phyloP scores from a whole-genome alignment of 2,797 vertebrate species.

The Leucoraja ocellata region DNA sequence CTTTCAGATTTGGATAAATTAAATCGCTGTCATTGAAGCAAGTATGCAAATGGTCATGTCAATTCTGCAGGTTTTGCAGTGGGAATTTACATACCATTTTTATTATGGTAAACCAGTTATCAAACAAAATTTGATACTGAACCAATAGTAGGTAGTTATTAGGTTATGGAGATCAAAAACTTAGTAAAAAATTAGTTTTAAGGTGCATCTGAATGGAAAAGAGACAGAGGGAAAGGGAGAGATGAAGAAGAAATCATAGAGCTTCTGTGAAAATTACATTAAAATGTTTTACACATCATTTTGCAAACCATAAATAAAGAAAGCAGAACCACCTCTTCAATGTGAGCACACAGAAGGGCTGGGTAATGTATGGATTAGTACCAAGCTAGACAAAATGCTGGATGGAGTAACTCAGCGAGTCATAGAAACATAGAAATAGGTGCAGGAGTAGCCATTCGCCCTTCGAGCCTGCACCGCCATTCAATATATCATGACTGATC shows the following conservation, averaged over 20 bases:
- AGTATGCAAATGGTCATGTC: not conserved
- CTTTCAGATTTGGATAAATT: not conserved
- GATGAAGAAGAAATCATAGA: not conserved
- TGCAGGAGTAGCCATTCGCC: too few species aligned
- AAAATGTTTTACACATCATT: not conserved
- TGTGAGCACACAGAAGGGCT: too few species aligned
- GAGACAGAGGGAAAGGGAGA: not conserved
- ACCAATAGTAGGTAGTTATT: not conserved
- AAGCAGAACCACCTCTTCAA: not conserved
- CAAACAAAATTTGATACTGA: not conserved
- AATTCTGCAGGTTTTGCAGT: not conserved
- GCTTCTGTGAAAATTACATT: not conserved
- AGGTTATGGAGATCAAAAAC: not conserved
- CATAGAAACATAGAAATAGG: too few species aligned
- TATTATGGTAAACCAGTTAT: not conserved
- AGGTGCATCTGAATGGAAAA: not conserved
- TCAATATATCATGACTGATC: too few species aligned
- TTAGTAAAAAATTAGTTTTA: not conserved
- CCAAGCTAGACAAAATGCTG: too few species aligned
- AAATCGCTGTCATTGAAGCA: too few species aligned
- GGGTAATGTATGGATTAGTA: too few species aligned
- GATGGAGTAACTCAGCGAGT: too few species aligned
- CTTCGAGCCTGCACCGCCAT: too few species aligned
- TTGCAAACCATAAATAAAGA: not conserved
- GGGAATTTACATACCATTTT: not conserved